These are phyloP conservation scores for Origma solitaria DNA, from an alignment of 2,113 vertebrate species.

Conservation along the genomic window DNA sequence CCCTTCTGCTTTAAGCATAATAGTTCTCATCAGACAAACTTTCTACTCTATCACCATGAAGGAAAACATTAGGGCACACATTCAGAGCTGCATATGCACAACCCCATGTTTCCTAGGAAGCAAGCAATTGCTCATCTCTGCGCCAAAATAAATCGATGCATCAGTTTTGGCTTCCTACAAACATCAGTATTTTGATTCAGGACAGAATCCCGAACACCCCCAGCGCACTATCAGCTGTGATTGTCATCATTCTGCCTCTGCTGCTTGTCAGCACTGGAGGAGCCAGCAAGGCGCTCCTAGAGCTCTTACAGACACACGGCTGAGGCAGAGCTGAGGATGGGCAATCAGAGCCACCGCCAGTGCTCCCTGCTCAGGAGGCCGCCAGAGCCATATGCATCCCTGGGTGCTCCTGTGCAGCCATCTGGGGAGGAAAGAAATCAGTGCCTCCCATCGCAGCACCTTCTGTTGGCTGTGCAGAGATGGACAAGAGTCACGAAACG, in stretches of 20 bases:
- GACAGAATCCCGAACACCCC: background rate
- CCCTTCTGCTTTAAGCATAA: slow-evolving; percentile 51
- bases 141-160: slow-evolving; percentile 50
- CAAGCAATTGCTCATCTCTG: slow-evolving; percentile 48
- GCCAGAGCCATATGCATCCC: background rate
- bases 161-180: background rate
- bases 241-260: background rate
- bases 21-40: slow-evolving; percentile 38
- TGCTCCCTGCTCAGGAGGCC: background rate
- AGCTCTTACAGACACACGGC: background rate
- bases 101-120: slow-evolving; percentile 69
- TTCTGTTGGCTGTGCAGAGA: background rate
- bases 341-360: background rate
- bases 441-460: background rate
- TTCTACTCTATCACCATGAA: slow-evolving; percentile 7
- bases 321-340: background rate
- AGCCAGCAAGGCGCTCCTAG: background rate
- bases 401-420: background rate
- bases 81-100: slow-evolving; percentile 48
- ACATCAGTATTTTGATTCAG: slow-evolving; percentile 17
- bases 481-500: background rate
- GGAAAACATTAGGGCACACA: slow-evolving; percentile 38
- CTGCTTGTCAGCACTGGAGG: background rate
- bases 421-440: background rate
- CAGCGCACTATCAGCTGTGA: background rate